Evolutionary conservation across 2,797 vertebrate species (phyloP), one percentile per base, ranked within the genome.

Genomic region (Leptoclinus maculatus): DNA sequence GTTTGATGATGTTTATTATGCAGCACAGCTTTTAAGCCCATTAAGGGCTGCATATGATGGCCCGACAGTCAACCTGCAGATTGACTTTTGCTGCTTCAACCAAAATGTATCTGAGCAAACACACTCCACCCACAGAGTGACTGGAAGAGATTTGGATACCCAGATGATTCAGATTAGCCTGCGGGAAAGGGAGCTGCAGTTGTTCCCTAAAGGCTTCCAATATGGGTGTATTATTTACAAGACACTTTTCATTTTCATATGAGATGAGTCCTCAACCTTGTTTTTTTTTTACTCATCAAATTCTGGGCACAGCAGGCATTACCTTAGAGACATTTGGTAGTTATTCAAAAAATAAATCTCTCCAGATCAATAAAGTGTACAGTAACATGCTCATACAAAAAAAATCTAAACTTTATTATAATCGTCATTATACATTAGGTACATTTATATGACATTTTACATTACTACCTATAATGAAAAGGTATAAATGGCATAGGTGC

Each of bases 41-140:
- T 70, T 88, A 85, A 87, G 84, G 76, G 72, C 47, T 39, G 57
- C 21, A 53, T 49, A 51, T 71, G 79, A 86, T 83, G 51, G 80
- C 80, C 67, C 57, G 59, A 76, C 66, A 69, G 43, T 78, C 66
- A 76, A 82, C 67, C 65, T 77, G 39, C 60, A 65, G 51, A 54
- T 14, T 90, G 78, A 83, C 79, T 81, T 84, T 78, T 5, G 21
- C 60, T 13, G 27, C 47, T 34, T 7, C 77, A 81, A 84, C 87
- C 65, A 80, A 29, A 81, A 82, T 68, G 41, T 21, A 62, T 83
- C 49, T 49, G 23, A 58, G 45, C 9, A 53, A 38, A 54, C 16
- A 56, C 38, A 58, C 12, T 70, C 56, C 39, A 69, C 62, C 73
- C 41, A 56, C 62, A 58, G 19, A 58, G 32, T n/a, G 49, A 76